A percentile compares a stretch with the other conserved stretches of the same genome.
Evolutionary conservation across 1,140 invertebrate species (phyloP).

Genomic region (Drosophila trapezifrons): DNA sequence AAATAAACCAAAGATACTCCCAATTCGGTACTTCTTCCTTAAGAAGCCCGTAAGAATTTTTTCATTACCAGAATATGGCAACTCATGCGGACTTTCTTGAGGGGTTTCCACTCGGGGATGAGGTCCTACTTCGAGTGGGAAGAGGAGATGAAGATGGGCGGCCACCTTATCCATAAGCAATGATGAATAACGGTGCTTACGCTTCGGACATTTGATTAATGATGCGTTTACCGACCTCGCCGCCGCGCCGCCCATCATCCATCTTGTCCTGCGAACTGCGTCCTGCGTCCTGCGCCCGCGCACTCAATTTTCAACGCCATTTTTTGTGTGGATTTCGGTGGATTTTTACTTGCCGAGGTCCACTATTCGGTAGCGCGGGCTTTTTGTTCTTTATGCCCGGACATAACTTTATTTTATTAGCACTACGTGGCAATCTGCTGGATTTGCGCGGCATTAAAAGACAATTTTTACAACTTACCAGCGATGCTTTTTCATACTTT

Average conservation of each 20-base stretch:
- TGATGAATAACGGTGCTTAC: constrained; percentile 84
- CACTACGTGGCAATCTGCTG: constrained; percentile 83
- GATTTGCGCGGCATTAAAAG: constrained; percentile 83
- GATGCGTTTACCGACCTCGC: constrained; percentile 78
- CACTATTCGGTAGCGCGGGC: constrained; percentile 60
- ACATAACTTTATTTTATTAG: constrained; percentile 82
- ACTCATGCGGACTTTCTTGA: constrained; percentile 43
- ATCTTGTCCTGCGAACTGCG: too few species aligned
- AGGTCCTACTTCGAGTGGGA: background rate
- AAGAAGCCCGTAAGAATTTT: constrained; percentile 11
- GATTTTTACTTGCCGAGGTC: constrained; percentile 37
- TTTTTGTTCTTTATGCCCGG: constrained; percentile 69
- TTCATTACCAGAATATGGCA: constrained; percentile 54
- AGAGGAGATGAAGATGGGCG: constrained; percentile 11
- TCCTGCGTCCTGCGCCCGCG: constrained; percentile 56
- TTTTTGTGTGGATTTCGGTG: constrained; percentile 56
- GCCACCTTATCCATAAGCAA: constrained; percentile 68
- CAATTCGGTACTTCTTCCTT: background rate
- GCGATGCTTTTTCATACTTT: constrained; percentile 67
- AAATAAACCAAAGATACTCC: background rate
- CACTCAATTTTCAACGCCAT: constrained; percentile 63
- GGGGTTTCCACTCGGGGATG: constrained; percentile 10
- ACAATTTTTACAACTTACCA: constrained; percentile 83
- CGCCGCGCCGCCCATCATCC: background rate
- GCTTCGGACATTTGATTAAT: constrained; percentile 84